These are phyloP conservation scores for Sminthopsis crassicaudata DNA, from an alignment of 2,113 vertebrate genomes.

Conservation along the genomic window DNA sequence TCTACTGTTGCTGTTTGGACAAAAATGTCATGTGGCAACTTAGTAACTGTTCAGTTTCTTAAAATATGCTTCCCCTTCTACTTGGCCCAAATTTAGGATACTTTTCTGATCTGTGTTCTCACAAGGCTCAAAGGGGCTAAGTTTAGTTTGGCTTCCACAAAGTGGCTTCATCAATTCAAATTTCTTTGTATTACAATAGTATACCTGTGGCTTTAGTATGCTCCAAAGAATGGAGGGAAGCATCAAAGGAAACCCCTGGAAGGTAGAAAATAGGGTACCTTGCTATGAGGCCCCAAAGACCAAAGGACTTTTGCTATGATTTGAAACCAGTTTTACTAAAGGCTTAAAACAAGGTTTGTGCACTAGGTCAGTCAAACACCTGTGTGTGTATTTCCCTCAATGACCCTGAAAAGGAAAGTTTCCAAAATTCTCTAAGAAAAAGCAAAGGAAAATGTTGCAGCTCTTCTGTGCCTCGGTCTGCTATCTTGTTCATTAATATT, in stretches of 20 bases:
- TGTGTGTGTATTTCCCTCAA: background rate
- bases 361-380: background rate
- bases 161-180: background rate
- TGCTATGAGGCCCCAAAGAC: background rate
- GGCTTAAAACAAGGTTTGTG: background rate
- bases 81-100: background rate
- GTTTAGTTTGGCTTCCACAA: background rate
- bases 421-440: background rate
- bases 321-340: background rate
- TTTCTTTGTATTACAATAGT: background rate
- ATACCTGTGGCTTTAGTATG: background rate
- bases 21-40: background rate
- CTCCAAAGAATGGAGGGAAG: background rate
- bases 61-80: background rate
- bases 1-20: background rate
- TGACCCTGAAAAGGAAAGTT: constrained; percentile 6
- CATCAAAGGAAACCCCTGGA: background rate
- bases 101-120: constrained; percentile 17
- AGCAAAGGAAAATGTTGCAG: background rate
- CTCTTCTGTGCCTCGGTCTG: accelerated
- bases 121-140: background rate
- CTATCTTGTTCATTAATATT: background rate
- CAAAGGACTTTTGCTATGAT: background rate
- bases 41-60: background rate
- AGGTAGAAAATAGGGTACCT: background rate